Evolutionary conservation across 2,113 vertebrate genomes (phyloP), one percentile per base, ranked within the genome.

Genomic region (Puffinus mauretanicus): DNA sequence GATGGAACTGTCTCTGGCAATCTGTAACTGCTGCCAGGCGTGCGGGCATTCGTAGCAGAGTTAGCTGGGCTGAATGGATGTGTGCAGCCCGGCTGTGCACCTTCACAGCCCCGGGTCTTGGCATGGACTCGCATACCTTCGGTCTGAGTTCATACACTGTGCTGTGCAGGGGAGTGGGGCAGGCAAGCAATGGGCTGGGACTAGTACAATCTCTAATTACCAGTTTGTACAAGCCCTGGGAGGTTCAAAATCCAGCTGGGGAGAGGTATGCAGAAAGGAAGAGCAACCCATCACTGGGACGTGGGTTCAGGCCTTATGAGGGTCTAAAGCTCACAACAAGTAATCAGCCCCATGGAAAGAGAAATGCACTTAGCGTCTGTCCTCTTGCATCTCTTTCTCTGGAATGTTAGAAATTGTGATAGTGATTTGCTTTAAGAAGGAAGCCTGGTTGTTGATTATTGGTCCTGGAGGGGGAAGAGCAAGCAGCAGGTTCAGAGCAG

Each of bases 291-390:
- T 29, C 13, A 3, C 38, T 58, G 49, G 15, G 14, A 30, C 0
- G 2, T 62, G 44, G 42, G 3, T 81, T 62, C 32, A 65, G 30
- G 21, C 10, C 6, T 7, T 29, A 4, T 7, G 14, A 29, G 20
- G 14, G 0, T 61, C n/a, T 67, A 52, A 60, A 72, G 16, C 13
- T 91, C 38, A 49, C 32, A 60, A 32, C 30, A 46, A 80, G 7
- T 40, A 38, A 36, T 66, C n/a, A 76, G 24, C 25, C 15, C 15
- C 9, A 6, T 22, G 51, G 82, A 77, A 77, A 66, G 30, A 82
- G 30, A 66, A 75, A 34, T 34, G 6, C 15, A 20, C 3, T 27
- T 58, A 47, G 9, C 0, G 0, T 34, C 1, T 0, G 12, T 66
- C 16, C 25, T 89, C 17, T 76, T 80, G 25, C 30, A 49, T 27